Evolutionary conservation across 2,113 vertebrate species (phyloP).

Genomic region (Nannospalax galili): DNA sequence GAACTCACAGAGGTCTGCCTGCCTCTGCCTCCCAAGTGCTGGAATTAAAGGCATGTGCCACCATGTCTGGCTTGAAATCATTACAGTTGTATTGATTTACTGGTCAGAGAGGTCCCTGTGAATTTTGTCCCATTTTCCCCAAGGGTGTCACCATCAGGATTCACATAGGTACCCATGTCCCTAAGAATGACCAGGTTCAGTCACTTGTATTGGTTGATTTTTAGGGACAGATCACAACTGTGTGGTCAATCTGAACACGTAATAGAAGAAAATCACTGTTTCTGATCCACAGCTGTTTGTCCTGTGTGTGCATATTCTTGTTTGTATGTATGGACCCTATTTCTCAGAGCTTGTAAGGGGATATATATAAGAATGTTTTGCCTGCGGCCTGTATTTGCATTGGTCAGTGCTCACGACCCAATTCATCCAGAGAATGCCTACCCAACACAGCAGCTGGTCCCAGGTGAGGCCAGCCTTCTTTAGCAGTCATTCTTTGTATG

Average conservation of each 20-base stretch:
- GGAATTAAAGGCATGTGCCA: no score
- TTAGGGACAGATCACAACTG: background rate
- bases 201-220: no score
- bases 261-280: background rate
- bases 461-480: background rate
- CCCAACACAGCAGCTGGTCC: background rate
- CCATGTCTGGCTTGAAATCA: no score
- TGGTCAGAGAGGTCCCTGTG: background rate
- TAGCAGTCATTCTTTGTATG: background rate
- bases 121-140: background rate
- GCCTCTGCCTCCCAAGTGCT: no score
- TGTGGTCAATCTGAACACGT: background rate
- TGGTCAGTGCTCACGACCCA: background rate
- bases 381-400: background rate
- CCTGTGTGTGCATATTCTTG: background rate
- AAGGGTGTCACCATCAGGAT: background rate
- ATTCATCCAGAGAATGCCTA: accelerated
- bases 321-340: background rate
- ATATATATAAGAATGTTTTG: accelerated
- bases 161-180: background rate
- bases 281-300: background rate
- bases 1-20: no score
- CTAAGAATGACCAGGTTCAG: background rate
- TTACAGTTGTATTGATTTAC: no score
- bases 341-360: background rate